A percentile compares a stretch with the other conserved stretches of the same genome.
Conservation (phyloP, 1,140 invertebrate species). For the Radopholus similis region DNA sequence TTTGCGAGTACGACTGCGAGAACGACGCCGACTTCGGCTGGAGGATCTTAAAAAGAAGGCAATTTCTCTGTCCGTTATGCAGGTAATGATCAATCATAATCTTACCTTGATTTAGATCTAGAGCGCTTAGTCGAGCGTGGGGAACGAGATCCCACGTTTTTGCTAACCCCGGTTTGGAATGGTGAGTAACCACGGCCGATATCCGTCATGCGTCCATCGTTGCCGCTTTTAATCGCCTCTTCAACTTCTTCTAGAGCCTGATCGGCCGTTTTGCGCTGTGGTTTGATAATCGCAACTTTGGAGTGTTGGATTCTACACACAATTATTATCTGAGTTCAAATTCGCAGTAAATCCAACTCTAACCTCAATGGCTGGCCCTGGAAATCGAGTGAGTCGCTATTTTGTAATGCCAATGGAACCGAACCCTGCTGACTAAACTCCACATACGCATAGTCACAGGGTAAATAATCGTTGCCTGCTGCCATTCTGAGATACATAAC, state of each 20-base stretch:
- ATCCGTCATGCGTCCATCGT: constrained; percentile 30
- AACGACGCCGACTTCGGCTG: not conserved
- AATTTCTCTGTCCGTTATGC: not conserved
- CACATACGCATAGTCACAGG: constrained; percentile 72
- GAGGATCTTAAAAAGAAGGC: constrained; percentile 3
- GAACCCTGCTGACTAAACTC: constrained; percentile 88
- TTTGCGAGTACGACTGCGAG: constrained; percentile 28
- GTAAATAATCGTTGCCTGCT: constrained; percentile 76
- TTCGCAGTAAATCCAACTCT: constrained; percentile 15
- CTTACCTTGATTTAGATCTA: not conserved
- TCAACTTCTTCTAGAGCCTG: constrained; percentile 59
- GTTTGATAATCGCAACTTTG: constrained; percentile 57
- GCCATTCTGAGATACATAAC: constrained; percentile 92
- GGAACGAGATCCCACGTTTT: not conserved
- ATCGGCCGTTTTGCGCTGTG: constrained; percentile 57
- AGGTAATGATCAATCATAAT: no score
- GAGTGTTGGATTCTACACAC: constrained; percentile 59
- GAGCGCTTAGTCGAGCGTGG: not conserved
- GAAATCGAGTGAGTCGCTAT: constrained; percentile 73
- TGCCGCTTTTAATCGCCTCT: constrained; percentile 47
- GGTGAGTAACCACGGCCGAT: constrained; percentile 15
- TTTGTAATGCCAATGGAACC: constrained; percentile 76
- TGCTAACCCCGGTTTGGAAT: not conserved
- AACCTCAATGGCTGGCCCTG: constrained; percentile 67
- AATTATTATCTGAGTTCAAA: no score